Percentiles rank a stretch among this genome's conserved stretches.
These are phyloP conservation scores for Eupithecia exiguata DNA, from an alignment of 2,888 invertebrate species.

Conservation along the genomic window DNA sequence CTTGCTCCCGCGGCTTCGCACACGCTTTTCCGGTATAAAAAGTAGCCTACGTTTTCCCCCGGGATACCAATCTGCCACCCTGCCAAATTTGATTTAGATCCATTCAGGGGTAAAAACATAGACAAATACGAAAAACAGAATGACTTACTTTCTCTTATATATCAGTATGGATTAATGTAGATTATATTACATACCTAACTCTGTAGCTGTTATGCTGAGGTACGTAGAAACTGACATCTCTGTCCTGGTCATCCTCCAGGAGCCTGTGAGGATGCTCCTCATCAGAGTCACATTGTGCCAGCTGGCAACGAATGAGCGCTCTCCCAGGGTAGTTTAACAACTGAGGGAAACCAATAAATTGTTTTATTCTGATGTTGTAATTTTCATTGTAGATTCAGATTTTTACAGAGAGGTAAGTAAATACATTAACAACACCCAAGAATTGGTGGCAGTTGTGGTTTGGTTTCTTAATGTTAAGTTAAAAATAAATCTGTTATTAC, in stretches of 20 bases:
- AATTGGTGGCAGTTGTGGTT: background rate
- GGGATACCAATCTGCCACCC: too few relatives aligned
- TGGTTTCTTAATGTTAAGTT: too few relatives aligned
- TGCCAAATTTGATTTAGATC: too few relatives aligned
- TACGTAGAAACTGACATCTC: constrained; percentile 88
- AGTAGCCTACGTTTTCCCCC: too few relatives aligned
- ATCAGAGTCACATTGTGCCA: constrained; percentile 85
- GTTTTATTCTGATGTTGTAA: too few relatives aligned
- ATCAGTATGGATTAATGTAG: background rate
- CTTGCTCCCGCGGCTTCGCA: too few relatives aligned
- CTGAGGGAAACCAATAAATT: constrained; percentile 45
- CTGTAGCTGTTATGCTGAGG: constrained; percentile 83
- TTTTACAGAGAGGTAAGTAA: too few relatives aligned
- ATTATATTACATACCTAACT: constrained; percentile 82
- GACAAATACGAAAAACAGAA: too few relatives aligned
- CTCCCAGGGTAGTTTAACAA: constrained; percentile 71
- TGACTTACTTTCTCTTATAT: too few relatives aligned
- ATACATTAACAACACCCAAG: background rate
- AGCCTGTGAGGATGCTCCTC: constrained; percentile 88
- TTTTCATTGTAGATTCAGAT: too few relatives aligned
- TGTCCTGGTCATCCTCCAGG: constrained; percentile 86
- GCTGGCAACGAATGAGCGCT: constrained; percentile 87
- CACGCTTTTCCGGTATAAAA: too few relatives aligned
- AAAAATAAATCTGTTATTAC: constrained; percentile 21
- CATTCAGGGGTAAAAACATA: too few relatives aligned